These are phyloP conservation scores for Mesocentrotus franciscanus DNA, from an alignment of 53 echinoderm and acorn worm genomes.

Conservation along the genomic window DNA sequence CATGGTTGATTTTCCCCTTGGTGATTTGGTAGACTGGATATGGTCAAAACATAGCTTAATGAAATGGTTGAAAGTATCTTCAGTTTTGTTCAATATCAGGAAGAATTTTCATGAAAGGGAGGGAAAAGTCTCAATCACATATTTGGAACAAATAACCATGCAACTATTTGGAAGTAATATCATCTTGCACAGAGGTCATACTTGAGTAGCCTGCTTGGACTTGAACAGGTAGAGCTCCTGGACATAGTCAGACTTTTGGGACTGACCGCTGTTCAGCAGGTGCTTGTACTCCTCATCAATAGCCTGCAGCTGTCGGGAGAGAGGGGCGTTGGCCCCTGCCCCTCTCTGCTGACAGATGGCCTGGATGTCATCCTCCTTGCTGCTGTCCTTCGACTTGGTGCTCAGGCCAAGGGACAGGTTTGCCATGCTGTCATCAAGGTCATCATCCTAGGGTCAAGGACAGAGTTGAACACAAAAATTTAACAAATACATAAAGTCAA, in stretches of 20 bases:
- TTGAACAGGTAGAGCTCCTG: conserved; percentile 92
- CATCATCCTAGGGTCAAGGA: conserved; percentile 71
- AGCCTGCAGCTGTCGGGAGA: conserved; percentile 91
- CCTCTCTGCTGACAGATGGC: conserved; percentile 94
- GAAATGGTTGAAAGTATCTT: neutral
- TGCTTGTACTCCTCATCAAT: conserved; percentile 95
- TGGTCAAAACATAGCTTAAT: no score
- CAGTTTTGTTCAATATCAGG: neutral
- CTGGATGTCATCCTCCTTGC: conserved; percentile 95
- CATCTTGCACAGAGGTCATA: conserved; percentile 3
- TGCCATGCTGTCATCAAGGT: conserved; percentile 79
- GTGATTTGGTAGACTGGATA: no score
- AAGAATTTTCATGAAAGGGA: no score
- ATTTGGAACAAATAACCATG: no score
- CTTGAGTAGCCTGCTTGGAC: conserved; percentile 96
- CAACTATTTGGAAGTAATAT: neutral
- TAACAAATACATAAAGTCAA: no score
- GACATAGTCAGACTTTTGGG: conserved; percentile 92
- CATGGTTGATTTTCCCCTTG: no score
- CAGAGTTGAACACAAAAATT: neutral
- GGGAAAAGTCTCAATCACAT: no score
- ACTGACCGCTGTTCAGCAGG: conserved; percentile 90
- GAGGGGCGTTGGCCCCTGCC: conserved; percentile 86
- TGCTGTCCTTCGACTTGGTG: conserved; percentile 81
- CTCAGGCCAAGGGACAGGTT: conserved; percentile 75